These are phyloP conservation scores for Cantharis rufa DNA, from an alignment of 2,888 invertebrate species.

Conservation along the genomic window DNA sequence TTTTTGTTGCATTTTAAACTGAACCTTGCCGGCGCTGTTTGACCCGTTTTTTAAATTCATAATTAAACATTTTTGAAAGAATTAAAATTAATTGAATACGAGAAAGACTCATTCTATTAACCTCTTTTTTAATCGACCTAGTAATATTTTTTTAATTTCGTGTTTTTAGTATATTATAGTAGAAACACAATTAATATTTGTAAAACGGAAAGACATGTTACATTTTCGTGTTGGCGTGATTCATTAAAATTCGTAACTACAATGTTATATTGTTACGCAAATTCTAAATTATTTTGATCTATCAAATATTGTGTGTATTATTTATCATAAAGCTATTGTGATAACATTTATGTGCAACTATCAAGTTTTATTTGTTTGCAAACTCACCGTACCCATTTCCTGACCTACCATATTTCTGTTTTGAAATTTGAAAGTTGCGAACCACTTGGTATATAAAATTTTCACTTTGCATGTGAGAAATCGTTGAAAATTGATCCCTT, in stretches of 20 bases:
- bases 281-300: slow-evolving; percentile 19
- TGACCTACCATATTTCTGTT: neutral
- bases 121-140: slow-evolving; percentile 18
- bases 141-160: slow-evolving; percentile 24
- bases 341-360: neutral
- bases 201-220: slow-evolving; percentile 30
- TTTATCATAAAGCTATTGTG: neutral
- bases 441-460: neutral
- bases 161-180: slow-evolving; percentile 25
- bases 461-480: slow-evolving; percentile 17
- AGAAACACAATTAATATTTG: slow-evolving; percentile 30
- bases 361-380: neutral
- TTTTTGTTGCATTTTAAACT: neutral
- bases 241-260: slow-evolving; percentile 27
- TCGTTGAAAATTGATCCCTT: slow-evolving; percentile 11
- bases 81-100: neutral
- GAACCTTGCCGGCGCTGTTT: neutral
- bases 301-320: slow-evolving; percentile 8
- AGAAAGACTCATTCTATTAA: neutral
- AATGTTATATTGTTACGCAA: slow-evolving; percentile 16
- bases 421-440: neutral
- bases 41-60: neutral
- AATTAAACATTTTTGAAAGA: neutral
- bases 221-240: slow-evolving; percentile 31
- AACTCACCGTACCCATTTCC: neutral